Conservation (phyloP, 2,888 invertebrate genomes). For the Scaptomyza caliginosa region DNA sequence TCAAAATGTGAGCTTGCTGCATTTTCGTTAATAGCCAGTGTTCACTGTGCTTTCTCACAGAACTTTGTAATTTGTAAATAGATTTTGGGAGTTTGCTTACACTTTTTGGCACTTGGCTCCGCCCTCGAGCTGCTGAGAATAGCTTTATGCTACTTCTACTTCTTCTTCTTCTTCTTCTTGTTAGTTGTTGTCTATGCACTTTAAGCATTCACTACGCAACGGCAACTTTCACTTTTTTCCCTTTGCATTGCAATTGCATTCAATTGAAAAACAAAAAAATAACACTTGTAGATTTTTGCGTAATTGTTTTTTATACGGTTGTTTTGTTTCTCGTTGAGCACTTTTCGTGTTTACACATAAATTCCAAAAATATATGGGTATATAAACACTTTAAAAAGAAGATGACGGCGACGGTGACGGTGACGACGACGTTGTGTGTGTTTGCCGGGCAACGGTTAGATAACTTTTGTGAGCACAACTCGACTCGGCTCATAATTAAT, state of each 20-base stretch:
- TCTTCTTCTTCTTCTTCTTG: neutral
- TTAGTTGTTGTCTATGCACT: constrained; percentile 2
- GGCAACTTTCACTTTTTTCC: neutral
- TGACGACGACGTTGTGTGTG: constrained; percentile 19
- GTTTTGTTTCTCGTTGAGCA: neutral
- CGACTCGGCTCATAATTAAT: constrained; percentile 68
- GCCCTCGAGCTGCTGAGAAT: neutral
- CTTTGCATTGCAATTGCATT: neutral
- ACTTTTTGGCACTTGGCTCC: neutral
- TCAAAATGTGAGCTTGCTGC: constrained; percentile 11
- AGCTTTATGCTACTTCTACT: neutral
- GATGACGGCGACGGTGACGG: neutral
- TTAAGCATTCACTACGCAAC: neutral
- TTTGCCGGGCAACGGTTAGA: constrained; percentile 70
- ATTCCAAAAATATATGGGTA: too few relatives aligned
- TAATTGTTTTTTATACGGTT: neutral
- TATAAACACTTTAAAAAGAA: neutral
- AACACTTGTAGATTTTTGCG: constrained; percentile 1
- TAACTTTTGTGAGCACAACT: constrained; percentile 63
- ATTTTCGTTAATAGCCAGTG: neutral
- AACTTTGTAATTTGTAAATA: neutral
- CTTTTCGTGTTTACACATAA: too few relatives aligned
- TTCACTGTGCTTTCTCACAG: neutral
- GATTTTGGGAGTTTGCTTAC: neutral
- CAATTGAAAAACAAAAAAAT: neutral